phyloP scores from a whole-genome alignment of 2,797 vertebrate genomes.

The Brotula barbata region DNA sequence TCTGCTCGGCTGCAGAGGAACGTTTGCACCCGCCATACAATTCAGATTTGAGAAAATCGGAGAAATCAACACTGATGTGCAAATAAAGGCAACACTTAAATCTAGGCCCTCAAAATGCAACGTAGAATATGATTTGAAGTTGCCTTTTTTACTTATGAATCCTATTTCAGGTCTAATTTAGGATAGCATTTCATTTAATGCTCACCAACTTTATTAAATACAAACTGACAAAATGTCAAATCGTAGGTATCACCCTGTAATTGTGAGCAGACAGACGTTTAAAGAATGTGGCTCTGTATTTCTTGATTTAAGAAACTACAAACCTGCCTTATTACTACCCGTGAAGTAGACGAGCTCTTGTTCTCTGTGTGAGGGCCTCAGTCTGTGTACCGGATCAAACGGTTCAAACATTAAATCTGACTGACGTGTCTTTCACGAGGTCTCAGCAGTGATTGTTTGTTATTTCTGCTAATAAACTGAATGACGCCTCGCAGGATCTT shows the following conservation, averaged over 20 bases:
- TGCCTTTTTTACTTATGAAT: no score
- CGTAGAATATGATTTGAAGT: no score
- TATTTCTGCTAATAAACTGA: conserved; percentile 14
- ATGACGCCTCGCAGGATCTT: conserved; percentile 17
- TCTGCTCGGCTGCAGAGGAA: conserved; percentile 55
- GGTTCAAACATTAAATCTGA: conserved; percentile 12
- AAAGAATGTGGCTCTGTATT: conserved; percentile 34
- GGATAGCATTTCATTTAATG: conserved; percentile 8
- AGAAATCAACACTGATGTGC: conserved; percentile 11
- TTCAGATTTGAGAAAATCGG: neutral
- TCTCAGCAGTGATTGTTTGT: conserved; percentile 14
- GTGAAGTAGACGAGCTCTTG: conserved; percentile 37
- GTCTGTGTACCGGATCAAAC: conserved; percentile 16
- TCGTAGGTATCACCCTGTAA: conserved; percentile 1
- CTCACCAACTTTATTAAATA: neutral
- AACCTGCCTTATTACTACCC: conserved; percentile 52
- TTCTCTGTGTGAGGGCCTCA: conserved; percentile 8
- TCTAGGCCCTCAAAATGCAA: no score
- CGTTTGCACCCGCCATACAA: conserved; percentile 36
- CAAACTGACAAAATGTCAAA: neutral
- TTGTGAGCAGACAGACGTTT: conserved; percentile 1
- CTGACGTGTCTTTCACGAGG: conserved; percentile 19
- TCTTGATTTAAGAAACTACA: conserved; percentile 40
- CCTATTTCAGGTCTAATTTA: no score
- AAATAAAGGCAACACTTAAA: conserved; percentile 27